phyloP scores from a whole-genome alignment of 2,113 vertebrate species.

The Myotis yumanensis region DNA sequence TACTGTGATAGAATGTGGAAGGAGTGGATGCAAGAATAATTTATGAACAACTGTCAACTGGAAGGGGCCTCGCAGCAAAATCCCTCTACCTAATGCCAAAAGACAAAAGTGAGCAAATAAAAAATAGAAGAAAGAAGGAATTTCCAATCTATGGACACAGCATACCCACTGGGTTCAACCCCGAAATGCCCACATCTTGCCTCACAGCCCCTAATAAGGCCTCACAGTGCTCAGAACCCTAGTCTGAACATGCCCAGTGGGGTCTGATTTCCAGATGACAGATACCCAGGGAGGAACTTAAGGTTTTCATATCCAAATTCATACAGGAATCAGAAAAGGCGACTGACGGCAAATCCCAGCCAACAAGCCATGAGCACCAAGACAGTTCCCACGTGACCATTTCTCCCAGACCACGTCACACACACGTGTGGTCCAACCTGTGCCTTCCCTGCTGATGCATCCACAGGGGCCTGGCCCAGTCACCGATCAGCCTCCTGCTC shows the following conservation, averaged over 20 bases:
- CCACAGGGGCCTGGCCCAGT: background rate
- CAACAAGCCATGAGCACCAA: background rate
- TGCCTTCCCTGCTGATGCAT: rapidly evolving
- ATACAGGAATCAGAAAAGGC: background rate
- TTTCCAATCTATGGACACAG: rapidly evolving
- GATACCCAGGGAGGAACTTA: background rate
- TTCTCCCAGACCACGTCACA: no score
- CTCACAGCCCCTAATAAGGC: rapidly evolving
- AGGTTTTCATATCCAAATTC: background rate
- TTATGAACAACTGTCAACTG: background rate
- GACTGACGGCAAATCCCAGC: background rate
- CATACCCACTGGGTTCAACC: rapidly evolving
- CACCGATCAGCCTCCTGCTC: no score
- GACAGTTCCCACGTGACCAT: rapidly evolving
- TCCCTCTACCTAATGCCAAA: background rate
- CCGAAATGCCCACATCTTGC: rapidly evolving
- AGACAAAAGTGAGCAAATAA: background rate
- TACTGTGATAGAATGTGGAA: background rate
- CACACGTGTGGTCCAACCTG: rapidly evolving
- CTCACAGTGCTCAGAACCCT: rapidly evolving
- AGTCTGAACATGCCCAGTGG: rapidly evolving
- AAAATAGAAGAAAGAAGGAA: background rate
- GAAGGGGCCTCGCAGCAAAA: background rate
- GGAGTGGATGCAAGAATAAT: background rate
- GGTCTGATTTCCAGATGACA: background rate